Evolutionary conservation across 2,888 invertebrate species (phyloP).

Genomic region (Philereme transversata): DNA sequence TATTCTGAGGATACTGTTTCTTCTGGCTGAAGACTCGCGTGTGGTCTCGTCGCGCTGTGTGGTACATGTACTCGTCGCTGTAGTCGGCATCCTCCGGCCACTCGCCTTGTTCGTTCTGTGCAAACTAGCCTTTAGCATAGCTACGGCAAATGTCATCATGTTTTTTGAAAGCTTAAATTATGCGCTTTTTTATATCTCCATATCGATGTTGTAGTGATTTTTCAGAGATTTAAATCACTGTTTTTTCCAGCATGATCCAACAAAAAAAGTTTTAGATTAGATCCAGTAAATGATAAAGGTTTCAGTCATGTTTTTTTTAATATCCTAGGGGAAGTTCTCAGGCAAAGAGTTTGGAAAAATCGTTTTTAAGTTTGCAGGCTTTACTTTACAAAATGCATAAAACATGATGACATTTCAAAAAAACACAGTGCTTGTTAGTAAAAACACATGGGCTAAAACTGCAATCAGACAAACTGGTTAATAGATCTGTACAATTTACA

Average conservation of each 20-base stretch:
- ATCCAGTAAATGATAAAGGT: too few species aligned
- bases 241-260: too few species aligned
- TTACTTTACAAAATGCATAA: slow-evolving; percentile 3
- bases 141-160: slow-evolving; percentile 21
- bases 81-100: slow-evolving; percentile 76
- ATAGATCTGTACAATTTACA: slow-evolving; percentile 1
- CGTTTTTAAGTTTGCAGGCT: too few species aligned
- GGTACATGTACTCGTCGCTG: slow-evolving; percentile 81
- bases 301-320: too few species aligned
- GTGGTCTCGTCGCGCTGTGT: slow-evolving; percentile 78
- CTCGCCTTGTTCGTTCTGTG: slow-evolving; percentile 70
- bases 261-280: too few species aligned
- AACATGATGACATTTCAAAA: slow-evolving; percentile 17
- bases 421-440: slow-evolving; percentile 29
- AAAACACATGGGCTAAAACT: slow-evolving; percentile 20
- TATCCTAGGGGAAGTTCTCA: too few species aligned
- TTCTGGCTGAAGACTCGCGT: slow-evolving; percentile 78
- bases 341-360: too few species aligned
- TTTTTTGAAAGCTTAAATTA: slow-evolving; percentile 8
- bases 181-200: too few species aligned
- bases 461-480: slow-evolving; percentile 21
- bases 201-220: too few species aligned
- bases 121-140: slow-evolving; percentile 29
- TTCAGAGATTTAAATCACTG: too few species aligned
- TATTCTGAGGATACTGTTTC: slow-evolving; percentile 81